Base-by-base conservation (phyloP, 64 coral and sea anemone species). In the Catalaphyllia jardinei region DNA sequence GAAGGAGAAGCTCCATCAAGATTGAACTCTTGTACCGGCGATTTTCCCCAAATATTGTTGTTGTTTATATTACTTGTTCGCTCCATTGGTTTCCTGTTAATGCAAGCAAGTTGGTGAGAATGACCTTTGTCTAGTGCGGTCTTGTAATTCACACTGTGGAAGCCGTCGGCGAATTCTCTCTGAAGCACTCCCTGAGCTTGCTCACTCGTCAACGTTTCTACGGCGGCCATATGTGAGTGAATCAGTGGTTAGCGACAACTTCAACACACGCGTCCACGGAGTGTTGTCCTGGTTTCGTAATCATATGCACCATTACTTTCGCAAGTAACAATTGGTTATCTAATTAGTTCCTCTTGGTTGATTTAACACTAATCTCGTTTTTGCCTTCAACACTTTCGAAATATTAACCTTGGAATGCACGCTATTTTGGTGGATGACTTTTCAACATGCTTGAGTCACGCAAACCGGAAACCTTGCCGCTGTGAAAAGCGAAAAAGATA, bases 351-450 rank as follows among this genome's bases (percentile, higher is more conserved):
- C 59, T 42, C 35, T 82, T 60, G 29, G 79, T 5, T 31, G 79
- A 83, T 83, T 60, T 80, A 62, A 55, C 16, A 30, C 52, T 80
- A 80, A 80, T 80, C 78, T 33, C n/a, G 16, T 65, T 64, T 15
- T 83, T 83, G 30, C 31, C 29, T 38, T 83, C 60, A 79, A 28
- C 79, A 65, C 59, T 8, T 39, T 65, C 24, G 2, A 39, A 42
- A 82, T 62, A 65, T 39, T 35, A 82, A 31, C 20, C 30, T 83
- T 83, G 76, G 76, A 79, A 79, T 79, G 76, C 51, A 38, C 16
- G 78, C 12, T 33, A 83, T 65, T 83, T 62, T n/a, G 0, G 19
- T 16, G 5, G 3, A 65, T 63, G 31, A 83, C 61, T 59, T 13
- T 14, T 39, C n/a, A 19, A 11, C 30, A 33, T 63, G 18, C 61